Conservation (phyloP, 30 jellyfish, hydroid and myxozoan species). For the Mastigias papua region DNA sequence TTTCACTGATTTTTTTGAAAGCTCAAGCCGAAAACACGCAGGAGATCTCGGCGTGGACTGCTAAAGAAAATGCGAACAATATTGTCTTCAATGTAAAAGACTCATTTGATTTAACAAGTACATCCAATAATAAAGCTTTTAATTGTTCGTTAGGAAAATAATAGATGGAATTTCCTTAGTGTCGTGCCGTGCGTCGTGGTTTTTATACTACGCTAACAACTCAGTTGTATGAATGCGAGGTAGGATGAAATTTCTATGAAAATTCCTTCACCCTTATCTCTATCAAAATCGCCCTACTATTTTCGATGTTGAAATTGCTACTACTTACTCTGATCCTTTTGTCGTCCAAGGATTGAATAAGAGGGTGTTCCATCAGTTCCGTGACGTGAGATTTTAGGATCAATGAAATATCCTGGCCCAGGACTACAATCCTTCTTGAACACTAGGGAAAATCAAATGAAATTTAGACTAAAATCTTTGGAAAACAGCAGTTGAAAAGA, state of each 20-base stretch:
- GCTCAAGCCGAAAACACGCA: not conserved
- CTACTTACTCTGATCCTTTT: constrained; percentile 92
- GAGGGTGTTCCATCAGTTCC: constrained; percentile 98
- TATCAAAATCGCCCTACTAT: not conserved
- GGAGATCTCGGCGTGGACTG: not conserved
- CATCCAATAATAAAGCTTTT: not conserved
- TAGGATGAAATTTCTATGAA: too few relatives aligned
- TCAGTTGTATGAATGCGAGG: too few relatives aligned
- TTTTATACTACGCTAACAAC: too few relatives aligned
- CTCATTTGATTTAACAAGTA: not conserved
- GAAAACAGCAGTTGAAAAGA: too few relatives aligned
- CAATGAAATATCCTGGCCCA: constrained; percentile 98
- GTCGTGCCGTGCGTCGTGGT: too few relatives aligned
- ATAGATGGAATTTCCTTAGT: not conserved
- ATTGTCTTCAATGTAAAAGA: not conserved
- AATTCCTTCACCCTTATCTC: too few relatives aligned
- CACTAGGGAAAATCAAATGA: constrained; percentile 48
- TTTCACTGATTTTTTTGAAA: not conserved
- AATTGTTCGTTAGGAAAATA: not conserved
- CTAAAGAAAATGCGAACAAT: not conserved
- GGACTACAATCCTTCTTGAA: constrained; percentile 97
- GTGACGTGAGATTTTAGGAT: constrained; percentile 83
- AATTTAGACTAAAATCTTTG: not conserved
- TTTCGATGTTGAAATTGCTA: too few relatives aligned
- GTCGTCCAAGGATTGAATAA: constrained; percentile 94